A percentile compares a stretch with the other conserved stretches of the same genome.
phyloP scores from a whole-genome alignment of 2,113 vertebrate genomes.

The Chroicocephalus ridibundus region DNA sequence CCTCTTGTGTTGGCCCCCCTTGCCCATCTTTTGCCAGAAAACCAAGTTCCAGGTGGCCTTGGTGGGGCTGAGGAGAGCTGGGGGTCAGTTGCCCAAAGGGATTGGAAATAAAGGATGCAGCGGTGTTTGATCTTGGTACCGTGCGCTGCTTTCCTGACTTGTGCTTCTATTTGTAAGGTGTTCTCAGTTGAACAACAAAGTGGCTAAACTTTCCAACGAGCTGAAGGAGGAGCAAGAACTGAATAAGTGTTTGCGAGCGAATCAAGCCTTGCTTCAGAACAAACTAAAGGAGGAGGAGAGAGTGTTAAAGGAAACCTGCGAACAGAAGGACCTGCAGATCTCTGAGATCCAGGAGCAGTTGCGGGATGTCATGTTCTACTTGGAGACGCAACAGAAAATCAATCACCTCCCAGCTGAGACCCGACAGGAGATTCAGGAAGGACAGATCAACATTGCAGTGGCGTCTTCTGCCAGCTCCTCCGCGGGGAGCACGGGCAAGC shows the following conservation, averaged over 20 bases:
- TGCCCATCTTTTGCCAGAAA: neutral
- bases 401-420: slow-evolving; percentile 87
- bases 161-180: slow-evolving; percentile 75
- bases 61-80: neutral
- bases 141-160: neutral
- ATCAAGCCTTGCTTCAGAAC: slow-evolving; percentile 88
- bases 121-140: neutral
- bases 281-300: slow-evolving; percentile 89
- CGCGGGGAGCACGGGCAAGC: slow-evolving; percentile 60
- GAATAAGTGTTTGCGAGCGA: slow-evolving; percentile 92
- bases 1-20: neutral
- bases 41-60: neutral
- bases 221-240: slow-evolving; percentile 97
- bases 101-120: neutral
- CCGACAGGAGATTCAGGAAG: slow-evolving; percentile 93
- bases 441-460: slow-evolving; percentile 91
- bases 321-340: slow-evolving; percentile 86
- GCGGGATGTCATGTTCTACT: slow-evolving; percentile 95
- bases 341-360: slow-evolving; percentile 93
- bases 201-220: slow-evolving; percentile 86
- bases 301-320: slow-evolving; percentile 78
- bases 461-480: slow-evolving; percentile 75
- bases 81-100: neutral
- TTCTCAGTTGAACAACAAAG: slow-evolving; percentile 83
- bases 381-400: slow-evolving; percentile 94